Evolutionary conservation across 2,797 vertebrate genomes (phyloP).

Genomic region (Coreius guichenoti): DNA sequence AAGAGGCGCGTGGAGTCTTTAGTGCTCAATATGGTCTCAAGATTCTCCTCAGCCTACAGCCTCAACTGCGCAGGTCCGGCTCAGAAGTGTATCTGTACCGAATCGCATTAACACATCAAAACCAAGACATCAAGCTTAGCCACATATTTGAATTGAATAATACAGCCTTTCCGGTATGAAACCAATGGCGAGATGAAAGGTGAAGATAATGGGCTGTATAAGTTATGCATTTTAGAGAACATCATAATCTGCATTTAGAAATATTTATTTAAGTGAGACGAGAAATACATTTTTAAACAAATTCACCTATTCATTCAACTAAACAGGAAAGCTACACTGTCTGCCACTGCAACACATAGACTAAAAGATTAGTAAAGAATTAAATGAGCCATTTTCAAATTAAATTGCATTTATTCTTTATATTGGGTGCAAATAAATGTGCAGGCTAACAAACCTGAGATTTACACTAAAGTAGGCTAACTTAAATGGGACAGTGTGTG

Average conservation of each 20-base stretch:
- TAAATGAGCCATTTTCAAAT: no score
- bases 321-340: not conserved
- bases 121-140: conserved; percentile 4
- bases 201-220: conserved; percentile 3
- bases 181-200: conserved; percentile 18
- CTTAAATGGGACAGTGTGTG: not conserved
- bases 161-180: not conserved
- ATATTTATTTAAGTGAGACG: not conserved
- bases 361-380: not conserved
- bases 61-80: conserved; percentile 43
- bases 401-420: not conserved
- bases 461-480: not conserved
- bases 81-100: conserved; percentile 6
- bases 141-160: not conserved
- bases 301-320: not conserved
- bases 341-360: not conserved
- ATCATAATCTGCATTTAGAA: not conserved
- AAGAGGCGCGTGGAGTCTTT: not conserved
- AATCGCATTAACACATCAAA: conserved; percentile 40
- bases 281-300: not conserved
- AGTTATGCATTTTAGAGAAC: not conserved
- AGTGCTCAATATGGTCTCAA: conserved; percentile 5
- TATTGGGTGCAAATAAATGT: not conserved
- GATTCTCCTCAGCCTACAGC: conserved; percentile 1
- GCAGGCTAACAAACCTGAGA: not conserved